These are phyloP conservation scores for Saccopteryx leptura DNA, from an alignment of 2,113 vertebrate species.

Conservation along the genomic window DNA sequence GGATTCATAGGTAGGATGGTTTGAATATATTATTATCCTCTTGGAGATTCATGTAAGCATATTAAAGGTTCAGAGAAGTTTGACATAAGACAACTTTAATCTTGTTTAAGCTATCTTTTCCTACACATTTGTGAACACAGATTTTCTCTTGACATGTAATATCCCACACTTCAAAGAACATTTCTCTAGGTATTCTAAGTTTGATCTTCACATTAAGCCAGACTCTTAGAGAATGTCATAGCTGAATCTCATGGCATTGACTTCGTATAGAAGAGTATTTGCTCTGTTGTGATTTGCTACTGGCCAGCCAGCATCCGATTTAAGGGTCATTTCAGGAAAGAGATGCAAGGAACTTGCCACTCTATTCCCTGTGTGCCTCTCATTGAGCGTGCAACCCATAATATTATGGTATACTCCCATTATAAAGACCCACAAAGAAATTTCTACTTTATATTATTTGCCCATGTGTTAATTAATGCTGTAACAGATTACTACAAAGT, in stretches of 20 bases:
- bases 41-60: not conserved
- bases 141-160: not conserved
- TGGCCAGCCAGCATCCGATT: not conserved
- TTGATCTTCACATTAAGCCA: not conserved
- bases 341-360: not conserved
- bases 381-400: not conserved
- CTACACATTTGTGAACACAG: not conserved
- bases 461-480: not conserved
- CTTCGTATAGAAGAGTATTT: not conserved
- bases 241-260: not conserved
- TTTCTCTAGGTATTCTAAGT: not conserved
- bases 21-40: not conserved
- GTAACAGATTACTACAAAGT: not conserved
- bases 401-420: not conserved
- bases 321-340: not conserved
- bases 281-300: not conserved
- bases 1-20: not conserved
- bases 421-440: not conserved
- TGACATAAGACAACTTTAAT: conserved; percentile 39
- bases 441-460: not conserved
- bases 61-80: not conserved
- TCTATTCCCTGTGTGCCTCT: not conserved
- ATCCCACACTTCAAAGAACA: not conserved
- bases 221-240: not conserved
- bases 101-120: conserved; percentile 43